Evolutionary conservation across 2,888 invertebrate species (phyloP).

Genomic region (Hoplodrina ambigua): DNA sequence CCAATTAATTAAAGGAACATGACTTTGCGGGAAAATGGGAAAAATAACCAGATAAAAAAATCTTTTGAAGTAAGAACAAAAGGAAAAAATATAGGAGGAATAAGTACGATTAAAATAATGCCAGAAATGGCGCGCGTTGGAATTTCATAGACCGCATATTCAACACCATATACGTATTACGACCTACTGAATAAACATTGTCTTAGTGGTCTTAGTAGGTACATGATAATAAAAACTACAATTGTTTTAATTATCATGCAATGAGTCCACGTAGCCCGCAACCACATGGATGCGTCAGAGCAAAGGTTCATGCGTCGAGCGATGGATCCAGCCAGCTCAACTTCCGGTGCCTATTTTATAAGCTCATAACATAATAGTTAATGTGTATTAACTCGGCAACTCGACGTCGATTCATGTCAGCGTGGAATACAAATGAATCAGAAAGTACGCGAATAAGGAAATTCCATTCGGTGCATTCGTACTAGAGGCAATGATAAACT

Average conservation of each 20-base stretch:
- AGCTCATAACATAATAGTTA: conserved; percentile 72
- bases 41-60: not conserved
- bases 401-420: conserved; percentile 66
- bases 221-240: conserved; percentile 40
- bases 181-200: conserved; percentile 45
- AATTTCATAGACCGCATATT: conserved; percentile 32
- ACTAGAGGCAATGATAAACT: conserved; percentile 66
- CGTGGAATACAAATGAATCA: conserved; percentile 87
- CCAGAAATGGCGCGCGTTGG: conserved; percentile 10
- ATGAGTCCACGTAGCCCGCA: conserved; percentile 58
- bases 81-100: not conserved
- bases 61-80: not conserved
- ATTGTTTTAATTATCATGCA: conserved; percentile 60
- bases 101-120: conserved; percentile 14
- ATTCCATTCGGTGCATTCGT: conserved; percentile 80
- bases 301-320: conserved; percentile 50
- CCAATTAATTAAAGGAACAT: conserved; percentile 7
- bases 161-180: conserved; percentile 25
- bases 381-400: conserved; percentile 73
- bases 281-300: conserved; percentile 63
- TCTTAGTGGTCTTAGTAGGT: conserved; percentile 14
- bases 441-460: conserved; percentile 85
- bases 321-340: conserved; percentile 68
- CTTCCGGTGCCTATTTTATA: conserved; percentile 75
- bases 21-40: not conserved